Conservation (phyloP, 1,140 invertebrate genomes). For the Camponotus pennsylvanicus region DNA sequence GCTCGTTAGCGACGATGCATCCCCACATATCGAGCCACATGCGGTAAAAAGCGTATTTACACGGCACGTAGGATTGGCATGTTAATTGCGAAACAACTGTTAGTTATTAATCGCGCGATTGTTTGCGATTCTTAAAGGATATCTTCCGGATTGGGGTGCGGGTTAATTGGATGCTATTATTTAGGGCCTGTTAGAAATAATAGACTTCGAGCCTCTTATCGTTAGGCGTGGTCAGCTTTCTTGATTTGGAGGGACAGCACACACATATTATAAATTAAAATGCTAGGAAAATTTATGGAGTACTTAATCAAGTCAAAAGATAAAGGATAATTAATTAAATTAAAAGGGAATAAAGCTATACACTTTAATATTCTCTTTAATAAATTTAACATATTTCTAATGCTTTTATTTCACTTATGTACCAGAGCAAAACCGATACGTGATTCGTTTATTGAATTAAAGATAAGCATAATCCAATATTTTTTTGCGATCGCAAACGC, state of each 20-base stretch:
- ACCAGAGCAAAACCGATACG: neutral
- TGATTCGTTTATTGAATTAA: neutral
- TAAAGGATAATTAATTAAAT: neutral
- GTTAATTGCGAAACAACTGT: neutral
- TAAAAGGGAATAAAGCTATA: neutral
- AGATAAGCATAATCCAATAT: neutral
- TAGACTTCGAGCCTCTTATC: neutral
- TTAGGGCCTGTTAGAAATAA: no score
- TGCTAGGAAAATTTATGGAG: neutral
- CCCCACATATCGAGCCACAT: conserved; percentile 21
- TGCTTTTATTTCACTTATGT: no score
- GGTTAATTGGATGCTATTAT: conserved; percentile 45
- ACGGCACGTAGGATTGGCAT: conserved; percentile 32
- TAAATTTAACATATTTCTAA: no score
- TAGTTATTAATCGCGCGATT: conserved; percentile 39
- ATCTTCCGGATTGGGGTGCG: conserved; percentile 30
- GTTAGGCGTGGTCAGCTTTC: conserved; percentile 20
- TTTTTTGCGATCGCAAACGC: neutral
- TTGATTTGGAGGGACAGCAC: neutral
- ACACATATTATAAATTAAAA: neutral
- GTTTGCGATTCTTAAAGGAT: conserved; percentile 48
- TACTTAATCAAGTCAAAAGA: neutral
- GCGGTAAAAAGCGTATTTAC: conserved; percentile 46
- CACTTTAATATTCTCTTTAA: neutral
- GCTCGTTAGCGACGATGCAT: conserved; percentile 74